Evolutionary conservation across 2,888 invertebrate genomes (phyloP), one percentile per base, ranked within the genome.

Genomic region (Sphaerophoria taeniata): DNA sequence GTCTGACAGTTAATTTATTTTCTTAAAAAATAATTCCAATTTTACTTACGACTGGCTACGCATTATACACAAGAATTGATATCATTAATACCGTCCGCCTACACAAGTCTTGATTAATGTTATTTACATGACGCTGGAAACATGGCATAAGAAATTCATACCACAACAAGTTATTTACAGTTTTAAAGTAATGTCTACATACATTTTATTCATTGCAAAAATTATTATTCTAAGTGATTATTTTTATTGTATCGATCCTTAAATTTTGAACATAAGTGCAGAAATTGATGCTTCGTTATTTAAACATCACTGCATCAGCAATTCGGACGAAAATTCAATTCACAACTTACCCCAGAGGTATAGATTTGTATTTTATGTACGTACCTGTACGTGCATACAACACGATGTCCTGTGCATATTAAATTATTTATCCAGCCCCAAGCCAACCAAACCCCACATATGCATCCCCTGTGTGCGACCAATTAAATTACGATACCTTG

Each of bases 241-340:
- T 24, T 24, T 24, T 24, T 24, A 24, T 2, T 1, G 24, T 9
- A 43, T 43, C 12, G 43, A 43, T 11, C n/a, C 56, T 11, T 70
- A 45, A 45, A 47, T 34, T 47, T 7, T 43, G 4, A 47, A 11
- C 45, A 16, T 24, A 45, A 36, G 34, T 33, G 6, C 12, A 14
- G 43, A 36, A 43, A 39, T 39, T 56, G 45, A 56, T 34, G 31
- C 12, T 36, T 16, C 51, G 12, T 67, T 24, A 6, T 39, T 11
- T 39, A 6, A 14, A 47, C 36, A 36, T n/a, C 55, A 39, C 24
- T 43, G 31, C 34, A 70, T 70, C 45, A 69, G 49, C 45, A 45
- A 61, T 61, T 45, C 11, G 49, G 77, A 71, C 49, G 33, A 47
- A 63, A 71, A 71, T 56, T 71, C 56, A 43, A 77, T 77, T 71